phyloP scores from a whole-genome alignment of 2,797 vertebrate genomes.

The Perodicticus potto region DNA sequence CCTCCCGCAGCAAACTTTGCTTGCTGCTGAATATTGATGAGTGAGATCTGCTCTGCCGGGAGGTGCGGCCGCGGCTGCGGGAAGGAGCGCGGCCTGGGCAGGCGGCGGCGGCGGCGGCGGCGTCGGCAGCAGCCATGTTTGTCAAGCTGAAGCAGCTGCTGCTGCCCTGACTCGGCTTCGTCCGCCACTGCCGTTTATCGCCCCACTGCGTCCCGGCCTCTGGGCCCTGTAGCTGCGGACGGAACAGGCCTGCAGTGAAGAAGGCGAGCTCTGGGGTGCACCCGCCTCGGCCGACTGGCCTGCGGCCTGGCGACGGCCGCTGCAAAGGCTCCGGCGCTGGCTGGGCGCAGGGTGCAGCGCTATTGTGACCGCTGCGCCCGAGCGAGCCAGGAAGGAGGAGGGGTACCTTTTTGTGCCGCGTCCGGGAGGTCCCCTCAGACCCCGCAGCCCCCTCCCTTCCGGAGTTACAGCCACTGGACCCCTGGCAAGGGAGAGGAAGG shows the following conservation, averaged over 20 bases:
- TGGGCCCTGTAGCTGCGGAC: constrained; percentile 12
- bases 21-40: constrained; percentile 67
- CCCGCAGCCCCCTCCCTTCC: background rate
- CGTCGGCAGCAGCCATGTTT: constrained; percentile 86
- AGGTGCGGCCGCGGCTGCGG: constrained; percentile 75
- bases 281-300: constrained; percentile 11
- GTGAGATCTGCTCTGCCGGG: constrained; percentile 65
- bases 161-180: constrained; percentile 63
- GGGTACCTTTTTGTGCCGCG: constrained; percentile 76
- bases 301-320: constrained; percentile 54
- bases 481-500: constrained; percentile 1
- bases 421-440: constrained; percentile 29
- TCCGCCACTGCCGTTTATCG: constrained; percentile 38
- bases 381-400: constrained; percentile 57
- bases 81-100: constrained; percentile 73
- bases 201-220: background rate
- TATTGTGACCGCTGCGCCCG: constrained; percentile 83
- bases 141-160: constrained; percentile 78
- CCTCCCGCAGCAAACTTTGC: constrained; percentile 77
- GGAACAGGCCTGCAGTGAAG: constrained; percentile 39
- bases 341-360: constrained; percentile 78
- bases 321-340: constrained; percentile 63
- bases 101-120: constrained; percentile 77
- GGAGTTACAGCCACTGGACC: background rate
- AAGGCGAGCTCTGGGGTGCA: constrained; percentile 65